Conservation (phyloP, 1,140 invertebrate genomes). For the Pachyrhynchus sulphureomaculatus region DNA sequence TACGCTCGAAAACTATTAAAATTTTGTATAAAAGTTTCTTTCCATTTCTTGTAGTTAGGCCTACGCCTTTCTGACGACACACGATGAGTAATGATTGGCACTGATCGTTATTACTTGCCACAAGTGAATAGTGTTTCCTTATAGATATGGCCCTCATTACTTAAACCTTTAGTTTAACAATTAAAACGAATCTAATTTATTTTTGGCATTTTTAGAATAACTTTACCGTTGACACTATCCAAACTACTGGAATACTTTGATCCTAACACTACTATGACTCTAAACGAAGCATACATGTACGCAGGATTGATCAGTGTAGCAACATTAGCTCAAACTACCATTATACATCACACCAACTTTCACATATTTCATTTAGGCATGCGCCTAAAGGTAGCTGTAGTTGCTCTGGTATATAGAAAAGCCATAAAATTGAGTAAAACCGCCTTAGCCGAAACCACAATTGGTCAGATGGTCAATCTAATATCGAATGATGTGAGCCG, state of each 20-base stretch:
- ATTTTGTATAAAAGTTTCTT: no score
- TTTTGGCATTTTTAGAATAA: conserved; percentile 28
- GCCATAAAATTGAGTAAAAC: conserved; percentile 62
- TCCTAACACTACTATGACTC: no score
- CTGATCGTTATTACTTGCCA: no score
- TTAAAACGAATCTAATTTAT: neutral
- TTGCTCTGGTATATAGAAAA: conserved; percentile 75
- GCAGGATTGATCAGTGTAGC: conserved; percentile 69
- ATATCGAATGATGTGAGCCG: conserved; percentile 79
- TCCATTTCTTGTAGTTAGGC: no score
- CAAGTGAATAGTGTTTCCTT: no score
- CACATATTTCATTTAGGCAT: conserved; percentile 72
- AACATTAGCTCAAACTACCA: conserved; percentile 61
- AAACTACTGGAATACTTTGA: conserved; percentile 64
- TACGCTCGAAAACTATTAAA: no score
- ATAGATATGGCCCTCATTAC: no score
- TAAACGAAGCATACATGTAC: no score
- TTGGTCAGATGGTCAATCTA: conserved; percentile 85
- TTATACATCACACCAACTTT: conserved; percentile 80
- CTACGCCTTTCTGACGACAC: no score
- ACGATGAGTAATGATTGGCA: no score
- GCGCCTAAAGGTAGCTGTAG: conserved; percentile 77
- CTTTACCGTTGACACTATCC: no score
- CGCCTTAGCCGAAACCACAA: no score
- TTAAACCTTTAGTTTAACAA: neutral